Evolutionary conservation across 2,797 vertebrate genomes (phyloP).

Genomic region (Neosilurus mollespiculum): DNA sequence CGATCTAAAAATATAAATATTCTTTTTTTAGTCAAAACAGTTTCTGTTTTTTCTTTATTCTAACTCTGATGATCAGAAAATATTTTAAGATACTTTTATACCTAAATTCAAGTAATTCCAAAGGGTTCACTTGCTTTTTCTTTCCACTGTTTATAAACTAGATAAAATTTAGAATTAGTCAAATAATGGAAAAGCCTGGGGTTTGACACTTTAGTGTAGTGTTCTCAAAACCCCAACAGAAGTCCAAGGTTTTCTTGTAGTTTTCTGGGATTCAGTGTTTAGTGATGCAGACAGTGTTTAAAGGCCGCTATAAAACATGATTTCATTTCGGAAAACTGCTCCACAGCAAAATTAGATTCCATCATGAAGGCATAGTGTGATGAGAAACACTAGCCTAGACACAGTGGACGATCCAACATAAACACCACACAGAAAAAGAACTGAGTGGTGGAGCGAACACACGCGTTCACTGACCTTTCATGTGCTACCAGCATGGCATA

Average conservation of each 20-base stretch:
- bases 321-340: neutral
- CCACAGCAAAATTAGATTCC: neutral
- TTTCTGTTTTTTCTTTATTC: too few species aligned
- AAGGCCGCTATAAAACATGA: constrained; percentile 1
- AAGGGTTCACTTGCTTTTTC: too few species aligned
- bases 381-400: neutral
- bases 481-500: too few species aligned
- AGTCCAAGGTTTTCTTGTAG: neutral
- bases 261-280: neutral
- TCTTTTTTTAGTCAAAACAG: too few species aligned
- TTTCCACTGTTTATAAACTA: neutral
- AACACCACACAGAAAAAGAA: neutral
- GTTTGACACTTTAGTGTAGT: neutral
- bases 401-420: neutral
- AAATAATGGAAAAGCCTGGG: neutral
- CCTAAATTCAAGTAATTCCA: too few species aligned
- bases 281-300: neutral
- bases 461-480: too few species aligned
- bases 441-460: too few species aligned
- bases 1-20: too few species aligned
- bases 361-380: constrained; percentile 3
- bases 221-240: neutral
- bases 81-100: too few species aligned
- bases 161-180: neutral
- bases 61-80: too few species aligned